Evolutionary conservation across 2,797 vertebrate species (phyloP), one percentile per base, ranked within the genome.

Genomic region (Rhinatrema bivittatum): DNA sequence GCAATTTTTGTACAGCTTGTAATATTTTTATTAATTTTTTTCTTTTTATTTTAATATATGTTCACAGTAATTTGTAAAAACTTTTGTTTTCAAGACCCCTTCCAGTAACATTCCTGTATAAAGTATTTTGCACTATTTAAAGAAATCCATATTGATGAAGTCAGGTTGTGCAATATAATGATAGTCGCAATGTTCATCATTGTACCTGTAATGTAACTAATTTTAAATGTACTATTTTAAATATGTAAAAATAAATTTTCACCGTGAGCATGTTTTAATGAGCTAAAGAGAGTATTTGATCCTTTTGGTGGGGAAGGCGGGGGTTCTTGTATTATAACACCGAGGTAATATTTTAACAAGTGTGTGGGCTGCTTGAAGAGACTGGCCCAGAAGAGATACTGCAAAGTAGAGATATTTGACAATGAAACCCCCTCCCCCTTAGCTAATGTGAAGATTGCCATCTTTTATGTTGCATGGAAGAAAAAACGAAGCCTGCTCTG

Each of bases 101-200:
- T 84, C 69, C 84, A 60, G 87, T 76, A 91, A 94, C 91, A 95
- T 94, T 97, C 91, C 91, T 96, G 91, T 94, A 85, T 73, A 81
- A 85, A 90, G 59, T 83, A 76, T 90, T 97, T 98, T 98, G 93
- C 94, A 98, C 94, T 97, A 98, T 94, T 97, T 94, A 92, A 83
- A 89, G 77, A 85, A 74, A 78, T 66, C 82, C 82, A 68, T 80
- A 79, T 81, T 81, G 82, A 88, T 88, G 74, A 88, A 89, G 84
- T 90, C 89, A 94, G 91, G 82, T 84, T 91, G 94, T 98, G 92
- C 94, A 96, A 95, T 98, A 97, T 84, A 72, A 87, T 80, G 67
- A 72, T 71, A 87, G 84, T 80, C 79, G 73, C 91, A 85, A 85
- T 86, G 84, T 82, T 86, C 79, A 83, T 78, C 88, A 82, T 90